Conservation (phyloP, 1,140 invertebrate species). For the Euura saliciscinereae region DNA sequence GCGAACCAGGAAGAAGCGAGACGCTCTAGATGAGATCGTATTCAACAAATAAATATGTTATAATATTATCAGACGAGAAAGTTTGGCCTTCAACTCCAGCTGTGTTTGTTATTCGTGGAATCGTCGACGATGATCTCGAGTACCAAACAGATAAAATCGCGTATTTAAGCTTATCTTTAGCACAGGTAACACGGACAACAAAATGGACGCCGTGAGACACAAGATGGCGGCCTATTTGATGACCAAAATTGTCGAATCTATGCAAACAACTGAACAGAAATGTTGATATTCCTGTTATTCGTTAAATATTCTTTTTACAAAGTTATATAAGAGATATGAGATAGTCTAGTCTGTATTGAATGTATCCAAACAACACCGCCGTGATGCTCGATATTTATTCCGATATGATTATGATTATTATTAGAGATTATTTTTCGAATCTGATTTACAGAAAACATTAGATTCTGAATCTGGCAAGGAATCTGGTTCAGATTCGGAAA, state of each 20-base stretch:
- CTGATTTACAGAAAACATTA: slow-evolving; percentile 64
- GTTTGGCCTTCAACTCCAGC: too few relatives aligned
- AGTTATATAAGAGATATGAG: background rate
- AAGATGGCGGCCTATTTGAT: background rate
- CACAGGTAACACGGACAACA: background rate
- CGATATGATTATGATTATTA: background rate
- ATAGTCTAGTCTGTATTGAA: background rate
- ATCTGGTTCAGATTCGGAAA: slow-evolving; percentile 69
- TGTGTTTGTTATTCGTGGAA: background rate
- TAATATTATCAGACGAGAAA: too few relatives aligned
- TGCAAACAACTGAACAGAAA: too few relatives aligned
- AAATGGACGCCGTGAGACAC: background rate
- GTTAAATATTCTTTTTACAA: background rate
- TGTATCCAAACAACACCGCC: background rate
- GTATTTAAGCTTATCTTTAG: background rate
- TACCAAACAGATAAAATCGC: background rate
- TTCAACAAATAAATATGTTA: too few relatives aligned
- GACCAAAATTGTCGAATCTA: too few relatives aligned
- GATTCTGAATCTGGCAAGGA: slow-evolving; percentile 69
- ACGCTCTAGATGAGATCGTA: background rate
- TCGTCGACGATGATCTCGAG: background rate
- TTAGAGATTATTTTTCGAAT: slow-evolving; percentile 15
- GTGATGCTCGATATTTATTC: background rate
- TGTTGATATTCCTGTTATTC: too few relatives aligned
- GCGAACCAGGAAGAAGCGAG: background rate